These are phyloP conservation scores for Trichopria drosophilae DNA, from an alignment of 2,888 invertebrate species.

Conservation along the genomic window DNA sequence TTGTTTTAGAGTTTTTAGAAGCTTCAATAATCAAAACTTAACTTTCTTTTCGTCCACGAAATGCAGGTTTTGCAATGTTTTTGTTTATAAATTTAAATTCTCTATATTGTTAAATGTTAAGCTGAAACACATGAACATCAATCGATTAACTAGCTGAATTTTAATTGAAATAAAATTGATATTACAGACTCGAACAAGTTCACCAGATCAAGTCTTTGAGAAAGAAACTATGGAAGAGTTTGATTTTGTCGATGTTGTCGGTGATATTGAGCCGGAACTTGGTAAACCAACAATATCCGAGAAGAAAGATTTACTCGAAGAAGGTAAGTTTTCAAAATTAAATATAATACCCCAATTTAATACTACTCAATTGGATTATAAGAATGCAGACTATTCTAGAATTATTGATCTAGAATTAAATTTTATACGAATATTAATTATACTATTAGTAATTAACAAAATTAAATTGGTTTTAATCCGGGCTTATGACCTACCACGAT, in stretches of 20 bases:
- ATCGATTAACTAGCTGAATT: neutral
- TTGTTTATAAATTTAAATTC: neutral
- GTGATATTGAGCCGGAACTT: slow-evolving; percentile 57
- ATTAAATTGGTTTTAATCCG: no score
- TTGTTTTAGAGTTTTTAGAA: slow-evolving; percentile 2
- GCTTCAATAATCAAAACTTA: slow-evolving; percentile 9
- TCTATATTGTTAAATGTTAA: no score
- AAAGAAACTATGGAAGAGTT: slow-evolving; percentile 60
- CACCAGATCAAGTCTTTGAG: slow-evolving; percentile 62
- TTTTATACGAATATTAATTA: no score
- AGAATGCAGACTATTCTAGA: no score
- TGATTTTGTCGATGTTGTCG: slow-evolving; percentile 71
- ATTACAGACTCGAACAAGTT: slow-evolving; percentile 63
- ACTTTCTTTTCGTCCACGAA: slow-evolving; percentile 13
- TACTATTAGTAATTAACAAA: no score
- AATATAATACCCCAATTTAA: neutral
- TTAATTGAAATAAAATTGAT: slow-evolving; percentile 11
- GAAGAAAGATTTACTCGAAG: slow-evolving; percentile 73
- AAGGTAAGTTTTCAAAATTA: slow-evolving; percentile 62
- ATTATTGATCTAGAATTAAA: no score
- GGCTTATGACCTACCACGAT: no score
- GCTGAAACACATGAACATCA: neutral
- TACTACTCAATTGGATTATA: no score
- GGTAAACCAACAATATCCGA: slow-evolving; percentile 59
- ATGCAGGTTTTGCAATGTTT: slow-evolving; percentile 1